These are phyloP conservation scores for Antechinus stuartii DNA, from an alignment of 2,113 vertebrate species.

Conservation along the genomic window DNA sequence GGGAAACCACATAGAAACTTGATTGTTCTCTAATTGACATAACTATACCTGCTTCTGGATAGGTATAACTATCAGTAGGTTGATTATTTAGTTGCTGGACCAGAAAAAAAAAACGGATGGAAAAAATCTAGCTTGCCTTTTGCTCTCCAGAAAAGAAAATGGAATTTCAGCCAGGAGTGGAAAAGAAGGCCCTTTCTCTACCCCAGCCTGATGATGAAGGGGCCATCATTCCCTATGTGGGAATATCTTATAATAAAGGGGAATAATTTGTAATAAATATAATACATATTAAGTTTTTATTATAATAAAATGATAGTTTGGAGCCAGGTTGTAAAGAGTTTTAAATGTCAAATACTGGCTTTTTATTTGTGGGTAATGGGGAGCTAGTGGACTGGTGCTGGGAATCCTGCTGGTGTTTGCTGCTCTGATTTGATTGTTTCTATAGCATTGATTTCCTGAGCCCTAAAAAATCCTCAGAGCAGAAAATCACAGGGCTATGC, in stretches of 20 bases:
- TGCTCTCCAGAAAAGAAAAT: neutral
- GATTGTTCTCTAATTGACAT: neutral
- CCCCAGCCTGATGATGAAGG: neutral
- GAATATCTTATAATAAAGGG: neutral
- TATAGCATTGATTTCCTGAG: neutral
- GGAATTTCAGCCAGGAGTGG: neutral
- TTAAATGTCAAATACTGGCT: neutral
- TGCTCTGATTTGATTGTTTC: neutral
- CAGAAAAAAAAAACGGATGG: neutral
- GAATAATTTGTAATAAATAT: neutral
- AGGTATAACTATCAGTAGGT: neutral
- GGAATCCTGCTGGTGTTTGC: neutral
- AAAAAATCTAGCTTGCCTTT: neutral
- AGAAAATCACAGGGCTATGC: neutral
- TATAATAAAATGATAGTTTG: neutral
- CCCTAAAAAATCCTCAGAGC: neutral
- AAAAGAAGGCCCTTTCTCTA: neutral
- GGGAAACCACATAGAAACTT: neutral
- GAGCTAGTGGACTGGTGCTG: neutral
- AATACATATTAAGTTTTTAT: neutral
- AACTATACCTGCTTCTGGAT: neutral
- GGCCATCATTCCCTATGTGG: neutral
- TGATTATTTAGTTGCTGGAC: neutral
- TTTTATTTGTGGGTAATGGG: neutral
- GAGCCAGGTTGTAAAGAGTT: neutral